Percentiles rank a stretch among this genome's conserved stretches.
Evolutionary conservation across 2,797 vertebrate genomes (phyloP).

Genomic region (Typhlichthys eigenmanni): DNA sequence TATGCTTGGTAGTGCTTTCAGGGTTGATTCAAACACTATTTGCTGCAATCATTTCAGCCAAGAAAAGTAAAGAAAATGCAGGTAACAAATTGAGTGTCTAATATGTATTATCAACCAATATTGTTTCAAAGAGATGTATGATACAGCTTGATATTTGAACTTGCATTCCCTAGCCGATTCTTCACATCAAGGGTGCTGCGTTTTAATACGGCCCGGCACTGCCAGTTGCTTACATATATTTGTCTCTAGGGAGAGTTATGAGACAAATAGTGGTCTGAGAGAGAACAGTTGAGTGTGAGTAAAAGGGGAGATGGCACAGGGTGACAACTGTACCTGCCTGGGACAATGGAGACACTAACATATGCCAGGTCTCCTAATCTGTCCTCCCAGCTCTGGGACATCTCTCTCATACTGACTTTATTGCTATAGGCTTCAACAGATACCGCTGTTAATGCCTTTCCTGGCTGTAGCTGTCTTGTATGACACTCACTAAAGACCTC

Average conservation of each 20-base stretch:
- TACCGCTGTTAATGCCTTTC: not conserved
- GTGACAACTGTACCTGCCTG: slow-evolving; percentile 26
- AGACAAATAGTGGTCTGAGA: slow-evolving; percentile 6
- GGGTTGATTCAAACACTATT: too few species aligned
- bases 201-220: slow-evolving; percentile 10
- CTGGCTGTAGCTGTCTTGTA: not conserved
- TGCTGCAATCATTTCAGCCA: too few species aligned
- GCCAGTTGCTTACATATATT: slow-evolving; percentile 35
- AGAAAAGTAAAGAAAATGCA: too few species aligned
- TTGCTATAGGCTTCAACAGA: not conserved
- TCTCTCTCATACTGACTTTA: slow-evolving; percentile 7
- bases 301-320: not conserved
- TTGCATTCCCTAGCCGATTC: not conserved
- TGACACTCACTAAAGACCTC: slow-evolving; percentile 10
- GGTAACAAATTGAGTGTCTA: too few species aligned
- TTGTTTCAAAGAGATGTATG: too few species aligned
- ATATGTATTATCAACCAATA: too few species aligned
- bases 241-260: slow-evolving; percentile 34
- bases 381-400: slow-evolving; percentile 2
- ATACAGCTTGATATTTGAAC: not conserved
- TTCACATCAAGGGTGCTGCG: slow-evolving; percentile 8
- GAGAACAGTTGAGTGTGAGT: not conserved
- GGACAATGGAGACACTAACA: slow-evolving; percentile 20
- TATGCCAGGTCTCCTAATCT: slow-evolving; percentile 24
- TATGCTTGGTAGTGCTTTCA: not conserved